Evolutionary conservation across 2,113 vertebrate genomes (phyloP), one percentile per base, ranked within the genome.

Genomic region (Sprattus sprattus): DNA sequence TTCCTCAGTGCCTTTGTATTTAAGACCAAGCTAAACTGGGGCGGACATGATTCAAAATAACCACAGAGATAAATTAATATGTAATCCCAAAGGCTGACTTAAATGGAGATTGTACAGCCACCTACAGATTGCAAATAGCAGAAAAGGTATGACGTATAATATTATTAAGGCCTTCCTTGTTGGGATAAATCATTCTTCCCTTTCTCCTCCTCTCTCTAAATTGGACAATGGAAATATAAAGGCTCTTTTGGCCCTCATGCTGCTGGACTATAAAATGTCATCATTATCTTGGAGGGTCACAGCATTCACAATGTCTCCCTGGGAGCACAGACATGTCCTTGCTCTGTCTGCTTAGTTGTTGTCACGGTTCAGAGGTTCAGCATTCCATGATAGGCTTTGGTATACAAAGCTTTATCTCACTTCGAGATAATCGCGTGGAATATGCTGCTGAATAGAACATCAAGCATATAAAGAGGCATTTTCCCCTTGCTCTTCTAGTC

Each of bases 1-100:
- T 52, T 85, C 82, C 85, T 86, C 85, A 85, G 28, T 46, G 46
- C 57, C 87, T 88, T 88, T 88, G 87, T 87, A 88, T 85, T 85
- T 78, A 57, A 20, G 81, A 78, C 83, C 9, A 25, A 83, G 85
- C 84, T 82, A 85, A 45, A 84, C 60, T 67, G 83, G 83, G 81
- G 83, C 86, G 83, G 50, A 82, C 18, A 83, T 83, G 85, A 88
- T 89, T 89, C 60, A 85, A 39, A 86, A 82, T 83, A 85, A 85
- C 71, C 50, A 86, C 80, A 15, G 28, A 78, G 49, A 81, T 44
- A 86, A 78, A 85, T 87, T 67, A 86, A 46, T 39, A 13, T 50
- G 44, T 45, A n/a, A 84, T 64, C 6, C 81, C 84, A 87, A 88
- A 87, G n/a, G 67, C 46, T 87, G 57, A 39, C 44, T 57, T 86